Evolutionary conservation across 2,888 invertebrate species (phyloP).

Genomic region (Philereme vetulata): DNA sequence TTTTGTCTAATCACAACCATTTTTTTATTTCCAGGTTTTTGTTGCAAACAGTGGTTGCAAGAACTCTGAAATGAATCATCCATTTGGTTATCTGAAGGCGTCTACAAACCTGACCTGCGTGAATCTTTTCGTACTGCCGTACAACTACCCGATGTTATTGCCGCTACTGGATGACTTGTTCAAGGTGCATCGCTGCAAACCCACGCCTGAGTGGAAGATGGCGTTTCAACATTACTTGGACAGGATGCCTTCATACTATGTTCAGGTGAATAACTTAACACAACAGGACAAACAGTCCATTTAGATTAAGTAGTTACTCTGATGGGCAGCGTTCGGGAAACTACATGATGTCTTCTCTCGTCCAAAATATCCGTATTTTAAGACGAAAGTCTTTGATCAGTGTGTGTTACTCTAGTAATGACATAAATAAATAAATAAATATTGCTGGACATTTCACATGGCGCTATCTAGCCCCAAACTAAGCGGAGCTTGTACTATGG

Average conservation of each 20-base stretch:
- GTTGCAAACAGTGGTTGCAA: conserved; percentile 95
- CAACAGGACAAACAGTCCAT: too few relatives aligned
- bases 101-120: conserved; percentile 97
- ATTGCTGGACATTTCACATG: too few relatives aligned
- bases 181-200: conserved; percentile 96
- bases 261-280: conserved; percentile 79
- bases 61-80: conserved; percentile 92
- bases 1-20: too few relatives aligned
- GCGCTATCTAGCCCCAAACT: too few relatives aligned
- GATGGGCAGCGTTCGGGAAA: too few relatives aligned
- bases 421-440: too few relatives aligned
- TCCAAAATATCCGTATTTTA: too few relatives aligned
- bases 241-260: conserved; percentile 98
- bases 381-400: too few relatives aligned
- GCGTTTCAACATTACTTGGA: conserved; percentile 97
- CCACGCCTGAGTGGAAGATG: conserved; percentile 95
- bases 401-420: too few relatives aligned
- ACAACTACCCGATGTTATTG: conserved; percentile 97
- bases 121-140: conserved; percentile 98
- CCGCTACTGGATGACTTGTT: conserved; percentile 97
- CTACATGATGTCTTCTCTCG: too few relatives aligned
- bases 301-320: too few relatives aligned
- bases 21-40: conserved; percentile 85
- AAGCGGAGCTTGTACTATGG: too few relatives aligned
- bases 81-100: conserved; percentile 99